phyloP scores from a whole-genome alignment of 2,797 vertebrate species.

The Lacerta bilineata region DNA sequence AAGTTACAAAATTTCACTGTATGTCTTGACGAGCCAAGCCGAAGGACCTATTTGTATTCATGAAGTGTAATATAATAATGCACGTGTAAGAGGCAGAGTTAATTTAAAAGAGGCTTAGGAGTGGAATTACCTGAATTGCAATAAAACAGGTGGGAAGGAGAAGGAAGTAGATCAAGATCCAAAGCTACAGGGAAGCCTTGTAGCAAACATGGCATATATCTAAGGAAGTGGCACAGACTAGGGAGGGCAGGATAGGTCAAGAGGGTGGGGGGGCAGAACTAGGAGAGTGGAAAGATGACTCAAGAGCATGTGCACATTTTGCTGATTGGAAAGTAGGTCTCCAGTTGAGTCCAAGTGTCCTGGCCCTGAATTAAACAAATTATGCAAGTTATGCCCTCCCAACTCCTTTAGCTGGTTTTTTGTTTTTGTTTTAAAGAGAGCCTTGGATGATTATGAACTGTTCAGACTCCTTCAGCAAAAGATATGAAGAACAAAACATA shows the following conservation, averaged over 20 bases:
- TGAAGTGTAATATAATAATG: neutral
- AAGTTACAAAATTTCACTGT: slow-evolving; percentile 2
- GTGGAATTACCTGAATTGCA: slow-evolving; percentile 7
- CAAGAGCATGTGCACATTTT: neutral
- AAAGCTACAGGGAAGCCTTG: neutral
- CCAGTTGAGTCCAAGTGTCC: neutral
- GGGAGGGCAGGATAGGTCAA: neutral
- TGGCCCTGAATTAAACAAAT: neutral
- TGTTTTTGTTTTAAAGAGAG: too few species aligned
- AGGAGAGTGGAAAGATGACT: neutral
- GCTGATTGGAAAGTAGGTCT: neutral
- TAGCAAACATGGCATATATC: neutral
- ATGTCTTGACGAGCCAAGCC: neutral
- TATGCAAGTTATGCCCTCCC: neutral
- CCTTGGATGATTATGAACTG: too few species aligned
- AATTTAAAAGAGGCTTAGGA: slow-evolving; percentile 9
- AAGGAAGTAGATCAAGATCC: neutral
- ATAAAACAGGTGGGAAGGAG: neutral
- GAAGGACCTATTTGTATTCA: neutral
- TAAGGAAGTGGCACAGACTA: neutral
- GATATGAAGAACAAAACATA: too few species aligned
- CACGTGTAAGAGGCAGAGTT: neutral
- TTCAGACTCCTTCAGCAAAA: too few species aligned
- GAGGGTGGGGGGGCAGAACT: neutral
- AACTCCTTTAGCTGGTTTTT: too few species aligned